Evolutionary conservation across 2,888 invertebrate species (phyloP).

Genomic region (Loripinus fragilis): DNA sequence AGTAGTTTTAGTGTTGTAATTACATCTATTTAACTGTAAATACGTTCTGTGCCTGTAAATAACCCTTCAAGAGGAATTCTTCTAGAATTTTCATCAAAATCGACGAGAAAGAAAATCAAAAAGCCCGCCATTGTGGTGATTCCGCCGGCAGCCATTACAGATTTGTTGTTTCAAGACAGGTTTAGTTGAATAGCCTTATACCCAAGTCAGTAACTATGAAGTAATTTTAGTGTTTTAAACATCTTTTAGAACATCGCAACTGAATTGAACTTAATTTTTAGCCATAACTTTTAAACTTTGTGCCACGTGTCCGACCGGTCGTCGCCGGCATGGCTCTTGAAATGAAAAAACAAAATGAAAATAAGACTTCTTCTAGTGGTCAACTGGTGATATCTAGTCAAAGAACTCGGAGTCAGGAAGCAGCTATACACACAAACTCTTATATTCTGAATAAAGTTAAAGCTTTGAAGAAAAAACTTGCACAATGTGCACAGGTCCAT

Average conservation of each 20-base stretch:
- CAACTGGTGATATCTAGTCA: background rate
- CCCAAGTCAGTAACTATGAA: background rate
- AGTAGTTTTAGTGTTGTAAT: no score
- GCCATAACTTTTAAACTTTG: background rate
- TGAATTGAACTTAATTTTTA: background rate
- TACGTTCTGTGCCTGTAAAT: no score
- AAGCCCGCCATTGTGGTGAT: background rate
- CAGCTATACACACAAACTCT: background rate
- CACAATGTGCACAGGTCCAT: background rate
- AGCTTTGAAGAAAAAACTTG: no score
- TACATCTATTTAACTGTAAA: no score
- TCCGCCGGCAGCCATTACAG: constrained; percentile 15
- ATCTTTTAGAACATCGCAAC: background rate
- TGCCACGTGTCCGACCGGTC: background rate
- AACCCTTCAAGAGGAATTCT: no score
- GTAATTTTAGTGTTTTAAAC: background rate
- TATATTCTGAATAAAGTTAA: constrained; percentile 4
- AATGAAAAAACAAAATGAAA: background rate
- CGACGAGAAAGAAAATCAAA: no score
- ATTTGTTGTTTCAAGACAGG: background rate
- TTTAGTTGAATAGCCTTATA: background rate
- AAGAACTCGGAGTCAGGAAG: background rate
- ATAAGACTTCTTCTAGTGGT: background rate
- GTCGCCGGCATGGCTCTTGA: background rate
- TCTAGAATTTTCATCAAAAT: no score